Evolutionary conservation across 2,113 vertebrate species (phyloP).

Genomic region (Neomonachus schauinslandi): DNA sequence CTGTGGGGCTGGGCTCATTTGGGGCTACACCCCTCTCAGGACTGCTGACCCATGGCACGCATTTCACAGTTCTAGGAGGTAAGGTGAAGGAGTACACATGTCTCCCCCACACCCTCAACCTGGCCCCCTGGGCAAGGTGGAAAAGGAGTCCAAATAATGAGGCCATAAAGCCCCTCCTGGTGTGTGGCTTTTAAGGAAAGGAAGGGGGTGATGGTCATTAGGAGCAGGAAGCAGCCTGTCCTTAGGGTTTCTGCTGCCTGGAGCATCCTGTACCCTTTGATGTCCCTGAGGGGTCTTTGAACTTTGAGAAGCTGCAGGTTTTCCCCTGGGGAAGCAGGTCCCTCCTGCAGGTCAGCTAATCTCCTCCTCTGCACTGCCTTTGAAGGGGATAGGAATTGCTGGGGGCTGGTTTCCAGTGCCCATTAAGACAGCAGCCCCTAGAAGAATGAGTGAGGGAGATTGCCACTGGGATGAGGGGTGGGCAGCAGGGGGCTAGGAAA

Average conservation of each 20-base stretch:
- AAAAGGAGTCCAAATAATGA: slow-evolving; percentile 63
- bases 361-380: slow-evolving; percentile 72
- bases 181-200: slow-evolving; percentile 57
- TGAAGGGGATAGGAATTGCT: slow-evolving; percentile 77
- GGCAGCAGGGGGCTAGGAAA: not conserved
- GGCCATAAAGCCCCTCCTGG: slow-evolving; percentile 41
- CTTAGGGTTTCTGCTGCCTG: slow-evolving; percentile 59
- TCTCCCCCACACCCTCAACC: not conserved
- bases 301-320: slow-evolving; percentile 78
- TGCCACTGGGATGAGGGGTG: not conserved
- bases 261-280: slow-evolving; percentile 76
- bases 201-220: slow-evolving; percentile 71
- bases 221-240: slow-evolving; percentile 72
- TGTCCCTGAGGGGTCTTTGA: slow-evolving; percentile 79
- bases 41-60: not conserved
- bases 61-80: not conserved
- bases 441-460: not conserved
- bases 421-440: slow-evolving; percentile 72
- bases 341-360: slow-evolving; percentile 75
- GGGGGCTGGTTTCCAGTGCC: slow-evolving; percentile 71
- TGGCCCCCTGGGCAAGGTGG: not conserved
- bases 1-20: not conserved
- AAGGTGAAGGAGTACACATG: not conserved
- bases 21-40: not conserved
- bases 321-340: slow-evolving; percentile 54